Evolutionary conservation across 1,140 invertebrate species (phyloP).

Genomic region (fruit fly (Drosophila melanogaster)): DNA sequence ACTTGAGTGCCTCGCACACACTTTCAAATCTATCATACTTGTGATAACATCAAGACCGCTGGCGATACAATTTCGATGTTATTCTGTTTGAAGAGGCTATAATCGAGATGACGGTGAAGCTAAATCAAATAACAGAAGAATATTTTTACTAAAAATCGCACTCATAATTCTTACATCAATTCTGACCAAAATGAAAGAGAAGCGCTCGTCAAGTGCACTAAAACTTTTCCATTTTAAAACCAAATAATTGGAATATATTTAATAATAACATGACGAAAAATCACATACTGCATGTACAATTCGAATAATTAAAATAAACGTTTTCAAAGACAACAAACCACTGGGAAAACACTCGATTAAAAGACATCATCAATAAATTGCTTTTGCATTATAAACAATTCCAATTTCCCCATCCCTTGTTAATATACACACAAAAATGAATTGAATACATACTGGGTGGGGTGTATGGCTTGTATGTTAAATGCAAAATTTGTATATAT

Average conservation of each 20-base stretch:
- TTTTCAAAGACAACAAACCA: conserved; percentile 58
- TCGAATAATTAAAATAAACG: conserved; percentile 76
- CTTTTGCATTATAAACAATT: conserved; percentile 64
- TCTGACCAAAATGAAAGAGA: conserved; percentile 28
- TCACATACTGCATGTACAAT: conserved; percentile 25
- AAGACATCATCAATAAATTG: conserved; percentile 69
- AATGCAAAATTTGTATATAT: conserved; percentile 53
- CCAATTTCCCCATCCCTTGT: conserved; percentile 17
- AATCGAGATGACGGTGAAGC: background rate
- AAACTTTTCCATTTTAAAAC: background rate
- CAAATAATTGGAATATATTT: conserved; percentile 4
- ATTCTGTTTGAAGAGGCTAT: conserved; percentile 26
- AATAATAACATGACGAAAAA: conserved; percentile 23
- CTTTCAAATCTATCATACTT: conserved; percentile 67
- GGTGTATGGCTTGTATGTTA: conserved; percentile 16
- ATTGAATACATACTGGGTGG: conserved; percentile 58
- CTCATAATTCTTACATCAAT: conserved; percentile 45
- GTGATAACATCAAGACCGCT: conserved; percentile 29
- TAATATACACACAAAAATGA: conserved; percentile 59
- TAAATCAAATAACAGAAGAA: conserved; percentile 33
- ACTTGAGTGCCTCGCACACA: conserved; percentile 28
- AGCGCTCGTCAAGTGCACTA: background rate
- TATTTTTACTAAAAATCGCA: conserved; percentile 23
- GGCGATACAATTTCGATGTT: conserved; percentile 23
- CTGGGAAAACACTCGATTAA: conserved; percentile 53